Evolutionary conservation across 35 echinoderm and acorn worm species (phyloP), one percentile per base, ranked within the genome.

Genomic region (Ophiothrix spiculata): DNA sequence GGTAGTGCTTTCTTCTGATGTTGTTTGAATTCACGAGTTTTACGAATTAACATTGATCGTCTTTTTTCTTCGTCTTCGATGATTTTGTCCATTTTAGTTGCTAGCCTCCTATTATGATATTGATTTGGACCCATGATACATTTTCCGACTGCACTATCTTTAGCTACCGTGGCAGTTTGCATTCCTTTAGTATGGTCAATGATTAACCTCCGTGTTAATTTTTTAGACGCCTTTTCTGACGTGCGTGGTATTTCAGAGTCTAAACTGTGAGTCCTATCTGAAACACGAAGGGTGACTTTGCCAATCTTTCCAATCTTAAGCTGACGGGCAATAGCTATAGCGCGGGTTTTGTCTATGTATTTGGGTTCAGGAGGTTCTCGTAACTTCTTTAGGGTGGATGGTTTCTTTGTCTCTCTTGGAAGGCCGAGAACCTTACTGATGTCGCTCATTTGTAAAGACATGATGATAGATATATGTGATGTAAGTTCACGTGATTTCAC

Each of bases 71-170:
- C 82, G 12, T 86, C 73, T 77, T 91, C 95, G 0, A 85, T 25
- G 19, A 94, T 74, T 31, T 94, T 87, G 32, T 89, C 83, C 25
- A 81, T 56, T n/a, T 92, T 64, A 1, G 64, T 40, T 32, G 69
- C 34, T 28, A 98, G 77, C 69, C 86, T 49, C 36, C 95, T 85
- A 11, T 74, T 83, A 74, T 93, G 88, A 77, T 98, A 98, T 73
- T 98, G 88, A 84, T 98, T 98, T 6, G 88, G 35, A 13, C 82
- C 88, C 35, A 98, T 37, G n/a, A 98, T 93, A 46, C 95, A 98
- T 76, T 91, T 93, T 0, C 95, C 95, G 39, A 91, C 92, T 0
- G 92, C 92, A 38, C 91, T 94, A 56, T 91, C 92, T 39, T 89
- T 90, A 17, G 92, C 90, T 56, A 94, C 83, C 56, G 56, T 77